A percentile compares a stretch with the other conserved stretches of the same genome.
Conservation (phyloP, 2,888 invertebrate genomes). For the Microctonus aethiopoides region DNA sequence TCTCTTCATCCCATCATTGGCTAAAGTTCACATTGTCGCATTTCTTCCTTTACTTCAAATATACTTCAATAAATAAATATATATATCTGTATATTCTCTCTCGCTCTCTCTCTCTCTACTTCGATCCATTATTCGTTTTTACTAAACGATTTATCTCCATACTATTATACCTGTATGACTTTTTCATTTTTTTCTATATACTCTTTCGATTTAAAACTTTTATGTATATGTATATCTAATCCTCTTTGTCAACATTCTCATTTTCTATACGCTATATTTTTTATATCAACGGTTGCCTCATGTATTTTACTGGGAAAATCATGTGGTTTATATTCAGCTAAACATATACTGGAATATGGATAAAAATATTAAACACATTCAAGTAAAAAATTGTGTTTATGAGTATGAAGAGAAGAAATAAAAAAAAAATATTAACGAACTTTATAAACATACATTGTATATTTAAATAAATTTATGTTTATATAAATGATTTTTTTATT, state of each 20-base stretch:
- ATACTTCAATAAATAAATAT: too few species aligned
- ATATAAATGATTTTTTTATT: too few species aligned
- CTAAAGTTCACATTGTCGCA: too few species aligned
- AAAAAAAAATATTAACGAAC: too few species aligned
- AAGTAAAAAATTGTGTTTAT: background rate
- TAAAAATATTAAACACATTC: too few species aligned
- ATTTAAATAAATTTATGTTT: too few species aligned
- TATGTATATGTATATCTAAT: background rate
- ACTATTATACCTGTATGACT: background rate
- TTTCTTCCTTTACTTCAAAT: too few species aligned
- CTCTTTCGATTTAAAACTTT: background rate
- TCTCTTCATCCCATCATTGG: background rate
- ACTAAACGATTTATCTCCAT: conserved; percentile 24
- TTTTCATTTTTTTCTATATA: background rate
- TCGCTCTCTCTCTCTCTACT: too few species aligned
- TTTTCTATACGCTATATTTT: background rate
- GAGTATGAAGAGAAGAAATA: too few species aligned
- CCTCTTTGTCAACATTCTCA: background rate
- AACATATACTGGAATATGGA: background rate
- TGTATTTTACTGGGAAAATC: background rate
- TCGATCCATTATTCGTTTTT: conserved; percentile 17
- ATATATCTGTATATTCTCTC: background rate
- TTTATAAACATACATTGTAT: too few species aligned
- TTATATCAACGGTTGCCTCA: background rate
- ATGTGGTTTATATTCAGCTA: background rate